Percentiles rank a stretch among this genome's conserved stretches.
phyloP scores from a whole-genome alignment of 2,797 vertebrate species.

The Notamacropus eugenii region DNA sequence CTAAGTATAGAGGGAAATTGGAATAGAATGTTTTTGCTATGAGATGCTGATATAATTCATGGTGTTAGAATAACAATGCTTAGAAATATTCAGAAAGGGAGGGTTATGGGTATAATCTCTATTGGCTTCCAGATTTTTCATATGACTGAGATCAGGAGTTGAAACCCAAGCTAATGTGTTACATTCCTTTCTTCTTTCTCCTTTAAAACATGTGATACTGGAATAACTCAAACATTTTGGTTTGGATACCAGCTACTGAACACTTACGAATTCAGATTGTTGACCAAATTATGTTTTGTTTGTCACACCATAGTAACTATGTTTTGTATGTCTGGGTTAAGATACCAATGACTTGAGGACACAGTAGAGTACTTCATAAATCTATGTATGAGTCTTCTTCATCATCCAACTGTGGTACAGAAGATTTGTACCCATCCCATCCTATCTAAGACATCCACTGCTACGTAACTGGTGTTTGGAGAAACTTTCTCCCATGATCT shows the following conservation, averaged over 20 bases:
- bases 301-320: conserved; percentile 37
- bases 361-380: background rate
- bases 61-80: conserved; percentile 47
- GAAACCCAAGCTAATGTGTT: conserved; percentile 51
- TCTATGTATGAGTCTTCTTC: background rate
- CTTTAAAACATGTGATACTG: conserved; percentile 59
- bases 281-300: conserved; percentile 58
- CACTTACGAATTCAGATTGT: conserved; percentile 29
- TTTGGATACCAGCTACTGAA: conserved; percentile 34
- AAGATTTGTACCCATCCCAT: background rate
- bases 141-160: conserved; percentile 57
- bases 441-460: background rate
- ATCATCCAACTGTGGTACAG: background rate
- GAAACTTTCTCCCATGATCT: background rate
- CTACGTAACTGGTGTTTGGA: background rate
- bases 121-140: conserved; percentile 58
- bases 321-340: background rate
- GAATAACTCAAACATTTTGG: conserved; percentile 52
- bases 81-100: conserved; percentile 40
- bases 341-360: background rate
- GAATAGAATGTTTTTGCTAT: conserved; percentile 51
- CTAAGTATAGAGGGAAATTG: conserved; percentile 40
- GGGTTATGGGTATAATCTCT: conserved; percentile 7
- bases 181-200: conserved; percentile 46
- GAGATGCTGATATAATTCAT: conserved; percentile 40